Evolutionary conservation across 1,140 invertebrate species (phyloP).

Genomic region (Papilio machaon): DNA sequence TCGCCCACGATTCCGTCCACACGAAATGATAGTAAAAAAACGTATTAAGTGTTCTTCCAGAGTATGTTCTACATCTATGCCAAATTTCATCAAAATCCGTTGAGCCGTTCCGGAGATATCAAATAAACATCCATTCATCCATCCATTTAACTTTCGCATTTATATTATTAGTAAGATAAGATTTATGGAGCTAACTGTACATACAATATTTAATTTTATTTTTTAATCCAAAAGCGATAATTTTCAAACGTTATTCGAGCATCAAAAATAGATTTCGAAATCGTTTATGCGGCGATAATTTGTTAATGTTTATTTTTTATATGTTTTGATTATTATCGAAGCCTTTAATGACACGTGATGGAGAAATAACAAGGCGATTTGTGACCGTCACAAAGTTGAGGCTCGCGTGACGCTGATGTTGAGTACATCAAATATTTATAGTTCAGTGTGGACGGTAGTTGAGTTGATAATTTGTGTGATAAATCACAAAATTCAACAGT

Average conservation of each 20-base stretch:
- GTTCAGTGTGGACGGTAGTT: background rate
- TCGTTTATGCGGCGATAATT: conserved; percentile 17
- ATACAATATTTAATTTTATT: background rate
- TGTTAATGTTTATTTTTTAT: conserved; percentile 2
- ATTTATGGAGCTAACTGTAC: no score
- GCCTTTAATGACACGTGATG: conserved; percentile 11
- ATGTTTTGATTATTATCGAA: background rate
- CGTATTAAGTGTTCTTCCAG: no score
- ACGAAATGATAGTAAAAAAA: no score
- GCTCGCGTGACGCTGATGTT: background rate
- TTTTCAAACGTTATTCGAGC: background rate
- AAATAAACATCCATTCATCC: no score
- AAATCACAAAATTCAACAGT: background rate
- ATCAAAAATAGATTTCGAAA: background rate
- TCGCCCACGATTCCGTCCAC: no score
- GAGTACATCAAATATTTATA: conserved; percentile 1
- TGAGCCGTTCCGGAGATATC: no score
- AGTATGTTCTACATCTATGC: no score
- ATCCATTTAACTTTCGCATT: no score
- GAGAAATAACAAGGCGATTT: background rate
- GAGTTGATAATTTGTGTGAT: background rate
- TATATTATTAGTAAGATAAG: no score
- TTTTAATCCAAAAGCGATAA: background rate
- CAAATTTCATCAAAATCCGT: no score
- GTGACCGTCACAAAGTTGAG: background rate